Evolutionary conservation across 2,888 invertebrate species (phyloP), one percentile per base, ranked within the genome.

Genomic region (Ernsta delagoae): DNA sequence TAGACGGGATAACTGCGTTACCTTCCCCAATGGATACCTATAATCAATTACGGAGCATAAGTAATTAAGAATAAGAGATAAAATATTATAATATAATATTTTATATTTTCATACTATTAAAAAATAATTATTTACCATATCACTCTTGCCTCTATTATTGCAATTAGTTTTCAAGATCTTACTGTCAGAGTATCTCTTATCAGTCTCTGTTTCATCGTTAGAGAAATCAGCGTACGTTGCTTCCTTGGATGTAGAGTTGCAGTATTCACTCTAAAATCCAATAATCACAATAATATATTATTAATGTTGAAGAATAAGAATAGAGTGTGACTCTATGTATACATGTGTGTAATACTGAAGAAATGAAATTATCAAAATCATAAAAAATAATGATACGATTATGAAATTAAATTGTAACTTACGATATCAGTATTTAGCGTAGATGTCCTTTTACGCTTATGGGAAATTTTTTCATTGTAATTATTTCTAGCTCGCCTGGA

Each of bases 11-110:
- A 31, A 74, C 59, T 34, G 82, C 83, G 56, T 82, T 74, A 0
- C 85, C 87, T 0, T 80, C 75, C 12, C 86, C 86, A 61, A 85
- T 81, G 3, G 82, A 75, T 0, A 85, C 75, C 86, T 86, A 70
- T 4, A 65, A 59, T 6, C 6, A 34, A 34, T 9, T 9, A 43
- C 1, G 36, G 39, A 53, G 5, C 12, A 53, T n/a, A 53, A 5
- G 5, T 12, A 6, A 12, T 45, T 8, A 45, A 12, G 5, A 50
- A 50, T 50, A 12, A 12, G 0, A 12, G n/a, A 5, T n/a, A 5
- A 50, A 50, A 16, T 16, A 12, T 12, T n/a, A 41, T 3, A 48
- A 61, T 48, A 56, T 56, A 39, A 0, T 24, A 1, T 24, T 24
- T 1, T 24, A 24, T 24, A 24, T 24, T 24, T 3, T 1, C 24